Evolutionary conservation across 2,888 invertebrate species (phyloP).

Genomic region (Bugulina stolonifera): DNA sequence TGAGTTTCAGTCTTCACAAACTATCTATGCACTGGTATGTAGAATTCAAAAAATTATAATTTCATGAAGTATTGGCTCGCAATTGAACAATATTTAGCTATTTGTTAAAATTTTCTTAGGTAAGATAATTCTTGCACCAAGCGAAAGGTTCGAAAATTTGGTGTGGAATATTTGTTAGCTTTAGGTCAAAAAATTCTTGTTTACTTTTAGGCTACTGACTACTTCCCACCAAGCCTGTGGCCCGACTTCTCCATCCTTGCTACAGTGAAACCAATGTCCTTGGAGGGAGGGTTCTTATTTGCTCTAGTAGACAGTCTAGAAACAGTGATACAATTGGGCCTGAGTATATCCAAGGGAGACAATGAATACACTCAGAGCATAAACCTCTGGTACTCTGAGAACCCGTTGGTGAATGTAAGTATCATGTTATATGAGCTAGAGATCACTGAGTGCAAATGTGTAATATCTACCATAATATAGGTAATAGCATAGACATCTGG

Average conservation of each 20-base stretch:
- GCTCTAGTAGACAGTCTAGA: constrained; percentile 16
- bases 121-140: too few species aligned
- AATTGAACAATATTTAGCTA: too few species aligned
- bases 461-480: too few species aligned
- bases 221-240: constrained; percentile 23
- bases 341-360: background rate
- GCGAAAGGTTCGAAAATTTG: too few species aligned
- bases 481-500: too few species aligned
- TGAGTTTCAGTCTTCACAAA: background rate
- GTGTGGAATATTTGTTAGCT: too few species aligned
- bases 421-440: too few species aligned
- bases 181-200: too few species aligned
- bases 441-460: too few species aligned
- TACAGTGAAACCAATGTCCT: constrained; percentile 10
- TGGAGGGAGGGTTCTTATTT: constrained; percentile 23
- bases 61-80: too few species aligned
- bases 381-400: constrained; percentile 26
- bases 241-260: constrained; percentile 24
- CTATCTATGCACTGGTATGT: constrained; percentile 15
- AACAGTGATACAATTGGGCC: constrained; percentile 10
- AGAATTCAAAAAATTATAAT: too few species aligned
- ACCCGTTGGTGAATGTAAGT: background rate
- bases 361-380: constrained; percentile 20
- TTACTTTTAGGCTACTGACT: constrained; percentile 11
- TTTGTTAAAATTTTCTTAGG: too few species aligned